These are phyloP conservation scores for Oikopleura albicans DNA, from an alignment of 23 tunicate species.

Conservation along the genomic window DNA sequence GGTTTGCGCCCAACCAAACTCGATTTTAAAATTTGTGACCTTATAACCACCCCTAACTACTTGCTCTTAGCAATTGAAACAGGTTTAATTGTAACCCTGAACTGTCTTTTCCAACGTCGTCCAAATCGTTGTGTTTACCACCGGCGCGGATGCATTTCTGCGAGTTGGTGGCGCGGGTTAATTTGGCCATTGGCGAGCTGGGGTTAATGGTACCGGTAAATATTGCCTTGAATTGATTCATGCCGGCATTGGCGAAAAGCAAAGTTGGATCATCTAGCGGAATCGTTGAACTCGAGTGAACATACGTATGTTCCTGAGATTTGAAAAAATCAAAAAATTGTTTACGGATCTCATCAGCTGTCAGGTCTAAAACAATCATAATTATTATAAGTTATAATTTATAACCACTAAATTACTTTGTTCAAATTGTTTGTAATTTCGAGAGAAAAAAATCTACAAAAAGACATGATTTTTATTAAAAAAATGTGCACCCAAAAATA, in stretches of 20 bases:
- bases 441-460: no score
- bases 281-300: constrained; percentile 50
- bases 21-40: no score
- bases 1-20: no score
- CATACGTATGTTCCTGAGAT: constrained; percentile 32
- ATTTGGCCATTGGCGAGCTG: constrained; percentile 31
- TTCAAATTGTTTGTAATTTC: no score
- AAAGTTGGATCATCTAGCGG: constrained; percentile 65
- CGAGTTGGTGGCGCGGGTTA: constrained; percentile 37
- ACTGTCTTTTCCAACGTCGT: constrained; percentile 66
- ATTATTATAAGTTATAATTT: no score
- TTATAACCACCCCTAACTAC: no score
- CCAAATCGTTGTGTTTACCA: constrained; percentile 86
- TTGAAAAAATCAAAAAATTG: constrained; percentile 40
- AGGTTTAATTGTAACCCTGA: no score
- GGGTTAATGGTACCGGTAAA: constrained; percentile 55
- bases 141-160: constrained; percentile 78
- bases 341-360: background rate
- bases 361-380: no score
- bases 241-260: constrained; percentile 58
- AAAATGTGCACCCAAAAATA: no score
- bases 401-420: no score
- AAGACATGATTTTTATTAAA: no score
- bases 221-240: constrained; percentile 58
- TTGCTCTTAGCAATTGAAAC: no score